Evolutionary conservation across 2,113 vertebrate genomes (phyloP), one percentile per base, ranked within the genome.

Genomic region (Psittacara wagleri): DNA sequence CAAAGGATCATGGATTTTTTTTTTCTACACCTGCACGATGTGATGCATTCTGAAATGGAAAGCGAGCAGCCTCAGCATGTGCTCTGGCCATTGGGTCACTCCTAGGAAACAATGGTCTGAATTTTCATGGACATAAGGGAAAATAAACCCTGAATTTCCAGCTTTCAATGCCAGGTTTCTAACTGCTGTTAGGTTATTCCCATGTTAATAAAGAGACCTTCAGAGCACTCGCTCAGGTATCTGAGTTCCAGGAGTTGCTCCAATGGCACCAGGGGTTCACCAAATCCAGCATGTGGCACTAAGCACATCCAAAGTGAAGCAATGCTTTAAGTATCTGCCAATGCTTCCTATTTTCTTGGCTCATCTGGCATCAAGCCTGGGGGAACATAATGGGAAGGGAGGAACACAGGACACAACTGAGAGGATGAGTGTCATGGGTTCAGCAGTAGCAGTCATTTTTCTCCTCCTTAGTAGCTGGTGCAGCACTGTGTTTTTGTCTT

Each of bases 71-170:
- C 27, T 68, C 75, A 73, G 74, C 1, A 1, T 39, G 35, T 68
- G 62, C 44, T 91, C 66, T 85, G 77, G 41, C 49, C 67, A 55
- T 28, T 83, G 61, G 78, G 70, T 79, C 33, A 55, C 54, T 52
- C 29, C 70, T 75, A 35, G 52, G 52, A 91, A 91, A 89, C 33
- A 62, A 6, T 28, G 22, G 5, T 73, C 83, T 86, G 54, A 93
- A 88, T 90, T 85, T 85, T 79, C 88, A 74, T 2, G 17, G 35
- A 74, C 31, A 69, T 39, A 88, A 68, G 14, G 43, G 31, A 95
- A 88, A 88, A 90, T 25, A 64, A 93, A 68, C 16, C 24, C n/a
- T 62, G 62, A 62, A 92, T 77, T 93, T 92, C 85, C 54, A 83
- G 5, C 18, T 77, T 31, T 11, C 33, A 46, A 92, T 88, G 79